A percentile compares a stretch with the other conserved stretches of the same genome.
Conservation (phyloP, 1,140 invertebrate species). For the Microplitis mediator region DNA sequence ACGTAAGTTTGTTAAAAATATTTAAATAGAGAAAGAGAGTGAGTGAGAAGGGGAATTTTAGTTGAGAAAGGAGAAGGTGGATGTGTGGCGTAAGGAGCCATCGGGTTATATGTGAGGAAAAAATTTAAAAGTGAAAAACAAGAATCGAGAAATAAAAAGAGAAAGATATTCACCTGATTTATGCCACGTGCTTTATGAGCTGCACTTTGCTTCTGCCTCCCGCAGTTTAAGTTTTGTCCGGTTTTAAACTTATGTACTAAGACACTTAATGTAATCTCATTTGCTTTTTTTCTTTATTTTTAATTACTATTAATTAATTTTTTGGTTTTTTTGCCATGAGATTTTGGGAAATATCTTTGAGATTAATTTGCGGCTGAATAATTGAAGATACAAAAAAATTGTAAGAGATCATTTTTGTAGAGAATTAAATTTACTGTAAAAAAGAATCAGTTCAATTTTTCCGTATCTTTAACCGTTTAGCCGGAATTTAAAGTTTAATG, state of each 20-base stretch:
- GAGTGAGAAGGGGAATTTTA: no score
- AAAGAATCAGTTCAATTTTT: no score
- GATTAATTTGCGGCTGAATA: no score
- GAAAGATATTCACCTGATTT: constrained; percentile 10
- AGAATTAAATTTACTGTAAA: no score
- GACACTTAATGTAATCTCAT: background rate
- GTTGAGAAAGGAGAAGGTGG: no score
- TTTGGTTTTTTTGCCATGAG: background rate
- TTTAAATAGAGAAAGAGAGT: no score
- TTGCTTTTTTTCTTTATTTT: background rate
- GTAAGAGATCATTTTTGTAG: no score
- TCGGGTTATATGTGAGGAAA: background rate
- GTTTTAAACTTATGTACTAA: background rate
- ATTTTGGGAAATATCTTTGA: background rate
- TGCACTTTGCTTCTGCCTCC: background rate
- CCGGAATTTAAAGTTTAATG: no score
- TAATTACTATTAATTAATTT: background rate
- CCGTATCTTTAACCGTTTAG: no score
- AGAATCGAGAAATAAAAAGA: background rate
- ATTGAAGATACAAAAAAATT: no score
- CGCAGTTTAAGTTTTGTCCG: background rate
- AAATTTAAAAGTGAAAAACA: background rate
- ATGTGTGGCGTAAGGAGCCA: no score
- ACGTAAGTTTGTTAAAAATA: no score
- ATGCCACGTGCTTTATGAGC: constrained; percentile 9